phyloP scores from a whole-genome alignment of 2,888 invertebrate species.

The Amiota communis region DNA sequence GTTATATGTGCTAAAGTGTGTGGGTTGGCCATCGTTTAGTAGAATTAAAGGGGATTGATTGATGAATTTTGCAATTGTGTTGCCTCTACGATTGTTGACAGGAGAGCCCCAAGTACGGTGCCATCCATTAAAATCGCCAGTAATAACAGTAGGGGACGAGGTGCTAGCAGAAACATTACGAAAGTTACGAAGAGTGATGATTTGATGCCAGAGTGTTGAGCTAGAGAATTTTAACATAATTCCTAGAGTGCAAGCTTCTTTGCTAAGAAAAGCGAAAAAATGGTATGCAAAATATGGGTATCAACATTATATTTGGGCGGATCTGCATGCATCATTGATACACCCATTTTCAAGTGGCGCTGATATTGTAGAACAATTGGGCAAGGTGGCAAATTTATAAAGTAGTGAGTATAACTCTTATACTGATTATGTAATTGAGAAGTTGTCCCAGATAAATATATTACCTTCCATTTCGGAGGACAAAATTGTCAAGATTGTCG shows the following conservation, averaged over 20 bases:
- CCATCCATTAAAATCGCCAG: too few relatives aligned
- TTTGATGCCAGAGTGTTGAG: not conserved
- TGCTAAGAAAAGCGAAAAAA: not conserved
- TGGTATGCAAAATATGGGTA: not conserved
- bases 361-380: not conserved
- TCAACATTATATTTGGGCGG: not conserved
- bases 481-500: too few relatives aligned
- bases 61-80: too few relatives aligned
- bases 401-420: not conserved
- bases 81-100: too few relatives aligned
- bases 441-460: not conserved
- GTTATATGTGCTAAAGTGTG: too few relatives aligned
- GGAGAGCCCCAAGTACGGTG: too few relatives aligned
- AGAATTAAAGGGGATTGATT: too few relatives aligned
- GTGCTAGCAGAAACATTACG: too few relatives aligned
- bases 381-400: not conserved
- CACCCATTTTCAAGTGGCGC: not conserved
- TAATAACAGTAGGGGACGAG: too few relatives aligned
- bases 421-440: not conserved
- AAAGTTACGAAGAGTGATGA: too few relatives aligned
- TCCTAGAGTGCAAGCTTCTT: too few relatives aligned
- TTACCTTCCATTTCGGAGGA: not conserved
- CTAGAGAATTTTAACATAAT: not conserved
- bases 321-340: not conserved
- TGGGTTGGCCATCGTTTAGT: too few relatives aligned